Base-by-base conservation (phyloP, 2,797 vertebrate genomes). In the Phoxinus dragarum region DNA sequence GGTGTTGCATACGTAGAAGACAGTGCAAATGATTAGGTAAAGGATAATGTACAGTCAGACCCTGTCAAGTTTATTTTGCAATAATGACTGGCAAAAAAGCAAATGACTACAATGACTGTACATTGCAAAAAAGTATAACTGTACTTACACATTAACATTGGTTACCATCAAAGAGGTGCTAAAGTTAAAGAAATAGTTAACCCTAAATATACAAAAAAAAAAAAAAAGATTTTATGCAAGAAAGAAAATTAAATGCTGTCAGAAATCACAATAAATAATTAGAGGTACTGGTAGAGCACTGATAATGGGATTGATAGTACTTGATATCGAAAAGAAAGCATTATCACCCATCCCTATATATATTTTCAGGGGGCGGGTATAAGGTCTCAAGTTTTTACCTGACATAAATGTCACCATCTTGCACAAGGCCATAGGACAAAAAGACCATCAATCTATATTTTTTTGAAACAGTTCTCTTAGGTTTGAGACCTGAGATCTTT, bases 1-100 rank as follows among this genome's bases (percentile, higher is more conserved):
- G 80, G 86, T 88, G 80, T 61, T 36, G 88, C 89, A 89, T 89
- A 27, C 27, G 27, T 27, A 89, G 86, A 3, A 81, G 84, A 92
- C 36, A 14, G 54, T 47, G 67, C 31, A 12, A 47, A 47, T 61
- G 23, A 78, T 61, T 19, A 42, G n/a, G 34, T 17, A 40, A 76
- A 76, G 52, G 38, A 59, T 56, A 56, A 56, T 16, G 11, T n/a
- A n/a, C 21, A 76, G 11, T 76, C 11, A n/a, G 31, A 19, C 17
- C 44, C 16, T 74, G 27, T 34, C 31, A 56, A 56, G 21, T 38
- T 23, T 54, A 54, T 76, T 54, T 23, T 23, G 49, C 47, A 54
- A 21, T 36, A 38, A 54, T 54, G 21, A 56, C 10, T 38, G 49
- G 21, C 31, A 27, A 27, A 27, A 1, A 27, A 27, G 27, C 1